Conservation (phyloP, 2,797 vertebrate genomes). For the Eulemur albifrons region DNA sequence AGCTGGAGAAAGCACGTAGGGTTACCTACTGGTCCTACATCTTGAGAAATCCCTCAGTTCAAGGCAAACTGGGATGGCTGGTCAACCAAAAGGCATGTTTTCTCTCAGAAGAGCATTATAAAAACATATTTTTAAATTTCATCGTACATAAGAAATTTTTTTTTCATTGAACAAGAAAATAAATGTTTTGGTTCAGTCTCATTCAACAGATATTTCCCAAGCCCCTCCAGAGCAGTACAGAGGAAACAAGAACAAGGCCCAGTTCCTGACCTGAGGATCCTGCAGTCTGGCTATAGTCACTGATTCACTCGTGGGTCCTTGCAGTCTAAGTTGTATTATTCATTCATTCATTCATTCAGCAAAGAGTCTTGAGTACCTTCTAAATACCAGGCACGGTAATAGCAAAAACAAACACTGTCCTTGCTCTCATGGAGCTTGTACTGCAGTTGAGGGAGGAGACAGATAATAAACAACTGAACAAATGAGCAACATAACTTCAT, state of each 20-base stretch:
- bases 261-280: not conserved
- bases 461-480: not conserved
- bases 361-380: not conserved
- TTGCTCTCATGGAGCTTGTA: not conserved
- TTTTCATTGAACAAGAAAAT: not conserved
- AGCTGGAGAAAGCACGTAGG: not conserved
- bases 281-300: not conserved
- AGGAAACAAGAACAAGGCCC: not conserved
- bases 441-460: not conserved
- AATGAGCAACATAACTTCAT: not conserved
- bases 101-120: not conserved
- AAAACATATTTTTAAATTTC: not conserved
- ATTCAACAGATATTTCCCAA: not conserved
- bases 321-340: not conserved
- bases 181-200: not conserved
- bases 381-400: not conserved
- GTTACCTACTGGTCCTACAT: not conserved
- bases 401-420: not conserved
- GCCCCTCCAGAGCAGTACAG: not conserved
- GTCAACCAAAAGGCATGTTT: not conserved
- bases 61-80: not conserved
- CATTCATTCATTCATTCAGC: not conserved
- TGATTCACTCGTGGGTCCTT: not conserved
- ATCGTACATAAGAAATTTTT: not conserved
- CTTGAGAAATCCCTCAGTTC: not conserved